These are phyloP conservation scores for Himalopsyche kuldschensis DNA, from an alignment of 2,888 invertebrate genomes.

Conservation along the genomic window DNA sequence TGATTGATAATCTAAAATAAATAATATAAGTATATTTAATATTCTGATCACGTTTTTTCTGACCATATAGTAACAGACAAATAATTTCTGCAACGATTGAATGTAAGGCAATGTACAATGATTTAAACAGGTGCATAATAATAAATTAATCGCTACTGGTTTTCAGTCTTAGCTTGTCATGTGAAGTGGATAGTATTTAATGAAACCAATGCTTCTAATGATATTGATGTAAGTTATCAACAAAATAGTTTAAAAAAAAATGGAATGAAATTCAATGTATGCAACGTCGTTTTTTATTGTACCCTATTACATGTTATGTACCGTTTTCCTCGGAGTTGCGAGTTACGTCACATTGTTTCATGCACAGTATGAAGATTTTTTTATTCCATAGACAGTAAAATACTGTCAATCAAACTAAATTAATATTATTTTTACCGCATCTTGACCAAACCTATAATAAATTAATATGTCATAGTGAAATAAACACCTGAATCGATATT, in stretches of 20 bases:
- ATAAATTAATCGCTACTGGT: not conserved
- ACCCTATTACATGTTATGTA: too few species aligned
- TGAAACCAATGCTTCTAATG: not conserved
- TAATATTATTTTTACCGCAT: too few species aligned
- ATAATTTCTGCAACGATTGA: not conserved
- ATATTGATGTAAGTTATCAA: not conserved
- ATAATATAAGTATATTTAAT: not conserved
- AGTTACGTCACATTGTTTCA: too few species aligned
- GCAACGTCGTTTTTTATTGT: too few species aligned
- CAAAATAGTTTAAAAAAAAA: not conserved
- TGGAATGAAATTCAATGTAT: too few species aligned
- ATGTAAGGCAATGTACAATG: not conserved
- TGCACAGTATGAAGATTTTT: too few species aligned
- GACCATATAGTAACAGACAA: not conserved
- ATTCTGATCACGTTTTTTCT: slow-evolving; percentile 2
- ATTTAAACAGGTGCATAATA: not conserved
- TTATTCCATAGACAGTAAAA: too few species aligned
- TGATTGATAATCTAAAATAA: not conserved
- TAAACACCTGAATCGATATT: too few species aligned
- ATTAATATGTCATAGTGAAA: too few species aligned
- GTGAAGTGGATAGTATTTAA: not conserved
- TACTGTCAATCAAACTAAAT: too few species aligned
- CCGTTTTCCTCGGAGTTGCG: too few species aligned
- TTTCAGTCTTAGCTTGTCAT: not conserved
- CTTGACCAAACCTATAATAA: too few species aligned